Evolutionary conservation across 2,888 invertebrate species (phyloP), one percentile per base, ranked within the genome.

Genomic region (Ptychoptera albimana): DNA sequence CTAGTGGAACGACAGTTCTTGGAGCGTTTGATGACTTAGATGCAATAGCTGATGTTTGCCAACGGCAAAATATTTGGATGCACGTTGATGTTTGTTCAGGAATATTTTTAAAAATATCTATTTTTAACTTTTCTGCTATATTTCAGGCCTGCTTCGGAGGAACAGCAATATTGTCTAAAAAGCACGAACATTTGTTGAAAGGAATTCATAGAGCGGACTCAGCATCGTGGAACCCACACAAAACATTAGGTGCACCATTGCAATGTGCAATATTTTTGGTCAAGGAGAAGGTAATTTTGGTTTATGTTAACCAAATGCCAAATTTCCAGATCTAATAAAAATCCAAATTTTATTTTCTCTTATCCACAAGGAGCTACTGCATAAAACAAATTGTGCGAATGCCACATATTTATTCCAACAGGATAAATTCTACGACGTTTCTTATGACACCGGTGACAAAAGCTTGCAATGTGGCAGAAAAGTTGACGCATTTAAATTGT

Each of bases 391-490:
- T 57, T 76, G 78, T 13, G 75, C 80, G 0, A 71, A 78, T 1
- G 86, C 83, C 0, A 73, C 73, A 45, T 87, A 87, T 57, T 71
- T 87, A 30, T 87, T 87, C 58, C 85, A 86, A 55, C 81, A 80
- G 57, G 86, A 87, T 57, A 87, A 87, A 63, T 84, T 81, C 64
- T 87, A 87, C 54, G 82, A 85, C 56, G 74, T 80, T 0, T 68
- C 71, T 2, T 86, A 80, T 60, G 87, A 87, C 53, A 79, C 79
- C 0, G 87, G 87, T 0, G 85, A 87, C 55, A 92, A 91, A 64
- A 87, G 88, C 67, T 73, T 82, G 12, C 92, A 93, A 60, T 94
- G 93, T 60, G 93, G 93, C 0, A 73, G 93, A 29, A 92, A 92
- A 71, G 84, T 87, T 44, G 93, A 94, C 60, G 80, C 85, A 2